Evolutionary conservation across 2,888 invertebrate genomes (phyloP), one percentile per base, ranked within the genome.

Genomic region (Himalopsyche kuldschensis): DNA sequence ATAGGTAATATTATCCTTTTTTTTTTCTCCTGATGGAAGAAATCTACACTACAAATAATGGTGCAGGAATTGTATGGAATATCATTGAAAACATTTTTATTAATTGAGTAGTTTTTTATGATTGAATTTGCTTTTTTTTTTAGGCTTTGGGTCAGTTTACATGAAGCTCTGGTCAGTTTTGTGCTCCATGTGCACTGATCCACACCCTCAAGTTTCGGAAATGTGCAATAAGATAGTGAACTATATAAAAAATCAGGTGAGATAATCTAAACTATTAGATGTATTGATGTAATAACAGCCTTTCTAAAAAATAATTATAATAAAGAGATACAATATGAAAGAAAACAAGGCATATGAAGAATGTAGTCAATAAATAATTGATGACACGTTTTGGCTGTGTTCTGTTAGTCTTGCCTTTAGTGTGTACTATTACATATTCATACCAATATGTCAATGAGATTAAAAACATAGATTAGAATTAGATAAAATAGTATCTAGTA

Each of bases 91-190:
- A 41, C 1, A 41, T 41, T 2, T 41, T 11, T 15, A 41, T 15
- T 2, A 6, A 41, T 41, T 15, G 35, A 35, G 8, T 41, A 2
- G 15, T 1, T 15, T 41, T 41, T 2, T 41, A 41, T 15, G 11
- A 41, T 15, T 41, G 41, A 15, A 41, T 41, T 27, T 69, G 3
- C 8, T 48, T 6, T 48, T 31, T 31, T 75, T 82, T 84, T 8
- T 87, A 90, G 91, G 91, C 1, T 95, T 94, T 88, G 94, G 95
- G 30, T 96, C 96, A 17, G 95, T 98, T 82, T 98, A 98, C 90
- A 95, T 95, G 90, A 96, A 96, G 90, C 93, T 99, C 83, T 99
- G 98, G 98, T 93, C 94, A 87, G 95, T 96, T 27, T 92, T 99
- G 87, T 92, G 94, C 85, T 92, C 93, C 84, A 93, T 98, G 88